Base-by-base conservation (phyloP, 1,140 invertebrate species). In the Lepidotrigona ventralis region DNA sequence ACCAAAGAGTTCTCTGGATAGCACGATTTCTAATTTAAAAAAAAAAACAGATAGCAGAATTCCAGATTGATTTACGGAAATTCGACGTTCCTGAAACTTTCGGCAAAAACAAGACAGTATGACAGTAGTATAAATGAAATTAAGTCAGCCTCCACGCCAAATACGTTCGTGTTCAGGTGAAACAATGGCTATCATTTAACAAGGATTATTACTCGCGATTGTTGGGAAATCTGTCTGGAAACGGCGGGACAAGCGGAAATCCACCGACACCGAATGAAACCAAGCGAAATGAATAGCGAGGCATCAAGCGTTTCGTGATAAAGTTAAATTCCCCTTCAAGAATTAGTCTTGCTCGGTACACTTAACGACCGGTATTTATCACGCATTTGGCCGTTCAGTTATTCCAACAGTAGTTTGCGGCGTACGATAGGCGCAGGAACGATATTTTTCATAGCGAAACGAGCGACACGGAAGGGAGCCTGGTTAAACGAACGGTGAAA, bases 401-500 rank as follows among this genome's bases (percentile, higher is more conserved):
- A 83, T 72, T 79, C 69, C 51, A 64, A 23, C 51, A 64, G 33
- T 51, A 51, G 79, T 66, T 70, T 64, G 83, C 53, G 58, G 21
- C 66, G 33, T n/a, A 51, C 58, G n/a, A n/a, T 39, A n/a, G 23
- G 53, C 51, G 51, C 46, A 17, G 21, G 60, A 33, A 56, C 29
- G 76, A 83, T 72, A 84, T 84, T 88, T 88, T 86, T 86, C 81
- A 81, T 72, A 69, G 54, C 29, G 29, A 78, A 79, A 80, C 76
- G 78, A 84, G 56, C 74, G 85, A 72, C 19, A 73, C 60, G 69
- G 79, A 81, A 79, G 75, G 74, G 70, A 74, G 73, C 71, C 26
- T 85, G 75, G 79, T 87, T 88, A 87, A 87, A 85, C 79, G 79
- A 76, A 85, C 71, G 71, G 58, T 86, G 80, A 88, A 86, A 87